These are phyloP conservation scores for Danio albolineatus DNA, from an alignment of 2,797 vertebrate genomes.

Conservation along the genomic window DNA sequence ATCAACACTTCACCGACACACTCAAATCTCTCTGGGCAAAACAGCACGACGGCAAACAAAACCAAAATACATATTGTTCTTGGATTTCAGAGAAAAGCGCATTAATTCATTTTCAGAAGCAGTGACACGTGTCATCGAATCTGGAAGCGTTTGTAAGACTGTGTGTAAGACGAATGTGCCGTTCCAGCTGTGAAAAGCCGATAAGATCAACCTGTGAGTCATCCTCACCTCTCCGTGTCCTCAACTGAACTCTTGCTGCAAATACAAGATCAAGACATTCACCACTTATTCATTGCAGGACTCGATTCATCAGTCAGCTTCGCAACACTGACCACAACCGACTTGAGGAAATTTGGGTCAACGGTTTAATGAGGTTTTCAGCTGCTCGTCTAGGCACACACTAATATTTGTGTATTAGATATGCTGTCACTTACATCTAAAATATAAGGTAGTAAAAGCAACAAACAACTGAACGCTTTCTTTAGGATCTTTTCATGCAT, in stretches of 20 bases:
- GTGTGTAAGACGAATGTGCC: background rate
- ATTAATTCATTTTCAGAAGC: background rate
- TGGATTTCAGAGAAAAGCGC: background rate
- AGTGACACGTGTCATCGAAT: background rate
- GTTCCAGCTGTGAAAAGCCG: conserved; percentile 59
- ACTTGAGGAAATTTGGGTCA: background rate
- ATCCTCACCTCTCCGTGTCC: conserved; percentile 39
- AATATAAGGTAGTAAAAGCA: background rate
- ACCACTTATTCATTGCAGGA: conserved; percentile 56
- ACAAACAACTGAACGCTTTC: background rate
- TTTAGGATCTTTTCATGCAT: too few species aligned
- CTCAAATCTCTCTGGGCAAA: background rate
- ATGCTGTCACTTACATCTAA: background rate
- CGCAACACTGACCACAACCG: conserved; percentile 3
- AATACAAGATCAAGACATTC: conserved; percentile 59
- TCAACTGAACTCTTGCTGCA: conserved; percentile 61
- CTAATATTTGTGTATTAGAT: background rate
- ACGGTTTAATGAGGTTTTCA: background rate
- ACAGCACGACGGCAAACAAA: background rate
- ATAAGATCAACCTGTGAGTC: conserved; percentile 57
- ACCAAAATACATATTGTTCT: background rate
- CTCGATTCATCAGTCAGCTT: conserved; percentile 46
- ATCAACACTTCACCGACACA: background rate
- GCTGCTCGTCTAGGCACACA: background rate
- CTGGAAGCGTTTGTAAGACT: conserved; percentile 24